Evolutionary conservation across 2,113 vertebrate species (phyloP).

Genomic region (Lepus europaeus): DNA sequence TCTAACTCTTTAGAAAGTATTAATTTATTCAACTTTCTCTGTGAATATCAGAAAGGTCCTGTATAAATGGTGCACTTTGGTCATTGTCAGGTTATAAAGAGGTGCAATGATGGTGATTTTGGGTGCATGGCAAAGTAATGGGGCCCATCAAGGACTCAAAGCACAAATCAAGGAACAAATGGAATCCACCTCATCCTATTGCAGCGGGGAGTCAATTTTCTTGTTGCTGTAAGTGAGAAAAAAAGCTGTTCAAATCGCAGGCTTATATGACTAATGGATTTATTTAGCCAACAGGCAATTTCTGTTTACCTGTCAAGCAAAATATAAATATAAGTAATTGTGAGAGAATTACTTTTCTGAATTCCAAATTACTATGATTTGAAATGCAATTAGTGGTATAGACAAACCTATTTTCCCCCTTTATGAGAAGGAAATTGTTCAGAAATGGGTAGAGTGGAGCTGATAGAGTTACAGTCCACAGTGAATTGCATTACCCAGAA

Average conservation of each 20-base stretch:
- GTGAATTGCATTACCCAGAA: not conserved
- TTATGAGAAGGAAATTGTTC: slow-evolving; percentile 52
- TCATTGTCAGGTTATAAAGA: slow-evolving; percentile 10
- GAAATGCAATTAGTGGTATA: slow-evolving; percentile 63
- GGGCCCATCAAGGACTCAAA: not conserved
- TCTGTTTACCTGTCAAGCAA: slow-evolving; percentile 76
- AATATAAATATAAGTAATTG: slow-evolving; percentile 69
- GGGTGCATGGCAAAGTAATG: not conserved
- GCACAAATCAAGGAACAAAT: not conserved
- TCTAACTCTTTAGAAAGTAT: not conserved
- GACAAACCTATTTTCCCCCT: slow-evolving; percentile 51
- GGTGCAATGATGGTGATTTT: not conserved
- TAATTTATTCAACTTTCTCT: not conserved
- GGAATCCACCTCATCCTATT: not conserved
- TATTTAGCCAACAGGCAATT: slow-evolving; percentile 59
- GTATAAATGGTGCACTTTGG: not conserved
- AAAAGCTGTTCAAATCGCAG: not conserved
- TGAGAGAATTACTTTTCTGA: slow-evolving; percentile 51
- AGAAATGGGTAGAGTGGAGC: not conserved
- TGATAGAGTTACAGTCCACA: not conserved
- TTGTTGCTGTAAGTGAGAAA: not conserved
- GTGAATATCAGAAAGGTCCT: not conserved
- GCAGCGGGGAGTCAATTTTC: not conserved
- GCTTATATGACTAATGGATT: slow-evolving; percentile 51
- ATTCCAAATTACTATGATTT: slow-evolving; percentile 62